Evolutionary conservation across 2,113 vertebrate genomes (phyloP), one percentile per base, ranked within the genome.

Genomic region (Colossoma macropomum): DNA sequence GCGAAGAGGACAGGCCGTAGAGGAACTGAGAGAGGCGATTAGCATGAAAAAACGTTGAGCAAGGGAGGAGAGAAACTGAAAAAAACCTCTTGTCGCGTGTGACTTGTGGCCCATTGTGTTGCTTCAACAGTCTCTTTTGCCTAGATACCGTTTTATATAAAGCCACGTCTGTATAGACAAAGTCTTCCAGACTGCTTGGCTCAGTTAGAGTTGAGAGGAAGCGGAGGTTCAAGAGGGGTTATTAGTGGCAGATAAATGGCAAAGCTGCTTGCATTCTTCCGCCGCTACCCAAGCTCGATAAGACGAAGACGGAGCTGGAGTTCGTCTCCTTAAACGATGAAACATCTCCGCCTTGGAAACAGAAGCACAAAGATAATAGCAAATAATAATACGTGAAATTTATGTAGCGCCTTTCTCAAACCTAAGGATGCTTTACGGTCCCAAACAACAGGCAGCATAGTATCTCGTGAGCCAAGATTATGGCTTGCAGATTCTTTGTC

Each of bases 1-100:
- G 54, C 68, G 54, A 83, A 62, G 21, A 19, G 45, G 21, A 25
- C 66, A 54, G 17, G 72, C 71, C 41, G 62, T 77, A 77, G 74
- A 70, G 81, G 81, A 83, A 83, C 63, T 70, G 74, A 83, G 73
- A 54, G 12, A 75, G 30, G 28, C 25, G 7, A n/a, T 48, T 34
- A 62, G 30, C 52, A 72, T n/a, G 23, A 7, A 59, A n/a, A 59
- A 59, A 7, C 15, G 54, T 59, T 59, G 54, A 59, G 19, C n/a
- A 59, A 59, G 54, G 59, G 59, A 62, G 59, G 50, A 23, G 27
- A 54, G 34, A 72, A 23, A 25, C 21, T n/a, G n/a, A n/a, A n/a
- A n/a, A n/a, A n/a, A n/a, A n/a, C n/a, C n/a, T 11, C 41, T 45
- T 54, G 16, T 48, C 25, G 56, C 12, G 8, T 32, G 66, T 56